Conservation (phyloP, 2,113 vertebrate genomes). For the Gopherus evgoodei region DNA sequence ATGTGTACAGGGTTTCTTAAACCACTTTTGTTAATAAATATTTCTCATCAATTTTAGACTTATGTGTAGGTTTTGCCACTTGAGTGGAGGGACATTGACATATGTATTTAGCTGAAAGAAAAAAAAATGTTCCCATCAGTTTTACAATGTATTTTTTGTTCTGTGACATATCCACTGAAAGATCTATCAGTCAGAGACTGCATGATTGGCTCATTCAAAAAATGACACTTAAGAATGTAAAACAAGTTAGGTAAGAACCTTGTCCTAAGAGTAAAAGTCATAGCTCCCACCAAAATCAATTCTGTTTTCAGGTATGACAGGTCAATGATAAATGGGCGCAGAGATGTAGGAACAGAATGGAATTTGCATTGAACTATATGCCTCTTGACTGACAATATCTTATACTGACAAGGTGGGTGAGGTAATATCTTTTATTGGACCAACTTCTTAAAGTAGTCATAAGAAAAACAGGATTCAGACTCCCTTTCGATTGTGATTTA, state of each 20-base stretch:
- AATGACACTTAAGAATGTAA: slow-evolving; percentile 18
- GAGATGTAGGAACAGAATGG: slow-evolving; percentile 26
- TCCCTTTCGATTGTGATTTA: not conserved
- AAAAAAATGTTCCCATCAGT: not conserved
- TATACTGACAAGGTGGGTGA: not conserved
- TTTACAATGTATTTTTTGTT: slow-evolving; percentile 32
- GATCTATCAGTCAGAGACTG: slow-evolving; percentile 19
- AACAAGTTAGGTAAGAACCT: slow-evolving; percentile 32
- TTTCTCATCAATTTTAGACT: not conserved
- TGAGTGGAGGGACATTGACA: not conserved
- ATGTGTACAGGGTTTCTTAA: not conserved
- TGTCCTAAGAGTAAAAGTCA: slow-evolving; percentile 12
- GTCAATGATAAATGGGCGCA: slow-evolving; percentile 50
- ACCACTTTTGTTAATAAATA: slow-evolving; percentile 22
- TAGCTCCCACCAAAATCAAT: slow-evolving; percentile 50
- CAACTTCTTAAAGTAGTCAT: not conserved
- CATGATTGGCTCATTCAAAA: slow-evolving; percentile 37
- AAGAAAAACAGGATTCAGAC: not conserved
- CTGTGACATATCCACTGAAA: slow-evolving; percentile 35
- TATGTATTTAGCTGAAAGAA: not conserved
- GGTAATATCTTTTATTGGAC: not conserved
- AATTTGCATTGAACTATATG: not conserved
- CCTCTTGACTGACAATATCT: not conserved
- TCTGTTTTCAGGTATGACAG: slow-evolving; percentile 25
- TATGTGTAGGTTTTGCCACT: not conserved